Evolutionary conservation across 1,140 invertebrate genomes (phyloP).

Genomic region (Choristoneura fumiferana): DNA sequence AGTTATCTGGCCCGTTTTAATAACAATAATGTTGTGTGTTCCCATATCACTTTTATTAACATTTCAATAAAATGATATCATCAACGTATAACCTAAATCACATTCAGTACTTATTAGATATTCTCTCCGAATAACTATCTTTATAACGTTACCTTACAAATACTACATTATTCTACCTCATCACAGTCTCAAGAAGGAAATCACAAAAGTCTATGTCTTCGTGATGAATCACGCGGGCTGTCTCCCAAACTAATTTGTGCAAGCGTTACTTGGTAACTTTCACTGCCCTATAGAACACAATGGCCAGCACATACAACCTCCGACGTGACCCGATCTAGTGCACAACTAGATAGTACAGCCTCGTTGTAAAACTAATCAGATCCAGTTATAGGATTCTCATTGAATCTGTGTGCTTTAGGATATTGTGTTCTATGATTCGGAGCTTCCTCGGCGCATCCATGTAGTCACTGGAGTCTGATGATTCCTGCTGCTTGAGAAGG

Average conservation of each 20-base stretch:
- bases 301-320: neutral
- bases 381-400: constrained; percentile 66
- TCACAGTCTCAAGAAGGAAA: constrained; percentile 64
- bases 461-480: constrained; percentile 65
- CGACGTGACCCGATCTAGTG: constrained; percentile 40
- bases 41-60: neutral
- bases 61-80: constrained; percentile 3
- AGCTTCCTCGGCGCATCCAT: constrained; percentile 47
- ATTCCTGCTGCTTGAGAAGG: constrained; percentile 45
- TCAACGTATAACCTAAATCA: constrained; percentile 4
- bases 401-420: constrained; percentile 64
- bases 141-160: constrained; percentile 23
- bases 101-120: neutral
- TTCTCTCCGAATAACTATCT: constrained; percentile 8
- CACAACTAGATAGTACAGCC: constrained; percentile 50
- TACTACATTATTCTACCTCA: constrained; percentile 40
- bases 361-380: constrained; percentile 37
- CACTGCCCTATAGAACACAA: neutral
- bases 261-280: neutral
- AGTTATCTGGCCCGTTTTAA: no score
- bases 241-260: neutral
- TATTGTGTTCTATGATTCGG: constrained; percentile 55
- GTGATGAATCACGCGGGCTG: constrained; percentile 24
- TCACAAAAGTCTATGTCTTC: constrained; percentile 39
- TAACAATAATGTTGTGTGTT: no score